A percentile compares a stretch with the other conserved stretches of the same genome.
phyloP scores from a whole-genome alignment of 2,888 invertebrate species.

The Caenorhabditis sulstoni region DNA sequence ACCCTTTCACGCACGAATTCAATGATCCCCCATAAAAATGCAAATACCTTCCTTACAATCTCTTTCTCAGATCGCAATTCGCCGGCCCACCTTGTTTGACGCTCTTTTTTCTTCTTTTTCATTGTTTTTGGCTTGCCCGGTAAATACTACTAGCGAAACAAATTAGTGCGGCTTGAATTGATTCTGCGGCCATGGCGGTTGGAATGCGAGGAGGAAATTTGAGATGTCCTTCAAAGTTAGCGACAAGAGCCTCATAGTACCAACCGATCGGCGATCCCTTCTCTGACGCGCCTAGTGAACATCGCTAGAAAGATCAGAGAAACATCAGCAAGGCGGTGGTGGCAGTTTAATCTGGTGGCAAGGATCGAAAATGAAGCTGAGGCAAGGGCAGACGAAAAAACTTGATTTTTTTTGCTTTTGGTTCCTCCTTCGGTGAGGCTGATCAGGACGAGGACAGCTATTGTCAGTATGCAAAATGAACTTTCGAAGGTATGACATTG shows the following conservation, averaged over 20 bases:
- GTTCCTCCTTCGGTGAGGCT: slow-evolving; percentile 45
- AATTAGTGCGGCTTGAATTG: slow-evolving; percentile 56
- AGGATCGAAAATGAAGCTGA: slow-evolving; percentile 37
- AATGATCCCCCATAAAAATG: slow-evolving; percentile 17
- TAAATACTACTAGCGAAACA: slow-evolving; percentile 52
- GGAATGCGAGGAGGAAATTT: slow-evolving; percentile 45
- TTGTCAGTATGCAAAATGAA: slow-evolving; percentile 43
- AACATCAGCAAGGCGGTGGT: slow-evolving; percentile 24
- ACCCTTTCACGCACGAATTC: slow-evolving; percentile 3
- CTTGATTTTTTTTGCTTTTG: slow-evolving; percentile 52
- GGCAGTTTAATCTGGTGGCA: slow-evolving; percentile 42
- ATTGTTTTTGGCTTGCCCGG: slow-evolving; percentile 28
- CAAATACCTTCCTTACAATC: slow-evolving; percentile 17
- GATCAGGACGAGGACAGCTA: slow-evolving; percentile 30
- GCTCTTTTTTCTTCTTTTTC: slow-evolving; percentile 18
- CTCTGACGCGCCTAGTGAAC: slow-evolving; percentile 6
- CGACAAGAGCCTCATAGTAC: slow-evolving; percentile 28
- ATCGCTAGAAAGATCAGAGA: slow-evolving; percentile 32
- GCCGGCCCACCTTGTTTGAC: slow-evolving; percentile 16
- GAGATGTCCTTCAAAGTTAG: slow-evolving; percentile 49
- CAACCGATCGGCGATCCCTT: slow-evolving; percentile 31
- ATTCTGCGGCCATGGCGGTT: slow-evolving; percentile 23
- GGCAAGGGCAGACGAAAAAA: slow-evolving; percentile 51
- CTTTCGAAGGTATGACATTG: slow-evolving; percentile 51
- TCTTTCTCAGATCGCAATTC: not conserved